Base-by-base conservation (phyloP, 2,113 vertebrate species). In the Cyprinus carpio region DNA sequence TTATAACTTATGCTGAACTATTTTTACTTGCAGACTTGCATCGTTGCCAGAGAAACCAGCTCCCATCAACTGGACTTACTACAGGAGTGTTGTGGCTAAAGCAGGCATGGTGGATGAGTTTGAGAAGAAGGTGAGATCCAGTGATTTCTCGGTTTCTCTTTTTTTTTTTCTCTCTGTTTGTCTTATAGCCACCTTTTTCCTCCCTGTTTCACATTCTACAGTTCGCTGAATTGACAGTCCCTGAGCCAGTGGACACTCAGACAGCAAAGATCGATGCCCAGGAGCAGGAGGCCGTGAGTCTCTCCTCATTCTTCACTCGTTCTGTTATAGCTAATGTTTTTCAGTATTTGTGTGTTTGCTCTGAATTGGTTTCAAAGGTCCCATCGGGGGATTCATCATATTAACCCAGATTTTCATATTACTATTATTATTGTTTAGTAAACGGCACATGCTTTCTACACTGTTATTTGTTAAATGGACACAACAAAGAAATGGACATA, bases 51-150 rank as follows among this genome's bases (percentile, higher is more conserved):
- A 96, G 91, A 93, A 95, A 11, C 95, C 97, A 15, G 92, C 92
- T 0, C 0, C 91, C 40, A 97, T 99, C 0, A 96, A 99, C 91
- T 99, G 98, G 98, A 95, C 85, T 69, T 89, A 91, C 88, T 99
- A 99, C 93, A 97, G 87, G 90, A 86, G 89, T 4, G 29, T 90
- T 0, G 86, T 99, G 85, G 95, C 94, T 23, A 96, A 95, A 87
- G 75, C 95, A 0, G 96, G 96, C 16, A 92, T 99, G 94, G 98
- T 99, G 83, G 97, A 99, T 69, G 97, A 99, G 85, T 98, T 99
- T 90, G 96, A 99, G 91, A 96, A 96, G 90, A 98, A 98, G 96
- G 97, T 98, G 67, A 91, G 92, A 8, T 72, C n/a, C 10, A 25
- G 12, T 51, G 23, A 27, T n/a, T 25, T 18, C 6, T 83, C 4